phyloP scores from a whole-genome alignment of 2,888 invertebrate genomes.

The Poecilobothrus nobilitatus region DNA sequence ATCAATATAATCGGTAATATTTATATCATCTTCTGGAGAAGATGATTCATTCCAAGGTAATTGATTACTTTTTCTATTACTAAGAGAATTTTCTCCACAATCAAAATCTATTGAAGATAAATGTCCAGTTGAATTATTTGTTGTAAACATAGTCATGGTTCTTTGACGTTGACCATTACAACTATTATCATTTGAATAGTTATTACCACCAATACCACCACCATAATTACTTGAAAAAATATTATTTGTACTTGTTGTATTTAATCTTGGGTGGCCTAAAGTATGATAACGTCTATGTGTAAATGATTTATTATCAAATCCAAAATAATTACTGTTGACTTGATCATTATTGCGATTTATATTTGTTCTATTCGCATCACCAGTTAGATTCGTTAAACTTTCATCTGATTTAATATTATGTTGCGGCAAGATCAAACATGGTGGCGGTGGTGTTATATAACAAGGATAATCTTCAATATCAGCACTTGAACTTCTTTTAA shows the following conservation, averaged over 20 bases:
- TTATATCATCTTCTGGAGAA: constrained; percentile 9
- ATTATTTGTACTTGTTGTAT: constrained; percentile 39
- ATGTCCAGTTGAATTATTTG: constrained; percentile 37
- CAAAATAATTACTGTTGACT: constrained; percentile 33
- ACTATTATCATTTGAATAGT: constrained; percentile 20
- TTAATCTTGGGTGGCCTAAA: constrained; percentile 40
- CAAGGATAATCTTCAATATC: constrained; percentile 39
- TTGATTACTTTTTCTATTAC: neutral
- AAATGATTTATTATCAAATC: constrained; percentile 31
- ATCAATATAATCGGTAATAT: constrained; percentile 38
- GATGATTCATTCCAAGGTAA: neutral
- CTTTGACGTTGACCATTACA: constrained; percentile 16
- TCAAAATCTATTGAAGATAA: constrained; percentile 30
- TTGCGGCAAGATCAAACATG: constrained; percentile 16
- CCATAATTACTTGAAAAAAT: constrained; percentile 31
- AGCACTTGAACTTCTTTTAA: constrained; percentile 38
- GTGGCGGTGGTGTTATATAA: constrained; percentile 24
- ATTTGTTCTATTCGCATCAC: constrained; percentile 5
- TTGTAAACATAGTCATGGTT: constrained; percentile 22
- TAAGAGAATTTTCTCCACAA: neutral
- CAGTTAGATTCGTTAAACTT: constrained; percentile 8
- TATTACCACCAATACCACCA: constrained; percentile 28
- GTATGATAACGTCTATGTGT: constrained; percentile 41
- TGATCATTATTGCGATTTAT: constrained; percentile 37
- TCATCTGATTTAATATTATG: constrained; percentile 19